These are phyloP conservation scores for Drosophila grimshawi DNA, from an alignment of 1,140 invertebrate genomes.

Conservation along the genomic window DNA sequence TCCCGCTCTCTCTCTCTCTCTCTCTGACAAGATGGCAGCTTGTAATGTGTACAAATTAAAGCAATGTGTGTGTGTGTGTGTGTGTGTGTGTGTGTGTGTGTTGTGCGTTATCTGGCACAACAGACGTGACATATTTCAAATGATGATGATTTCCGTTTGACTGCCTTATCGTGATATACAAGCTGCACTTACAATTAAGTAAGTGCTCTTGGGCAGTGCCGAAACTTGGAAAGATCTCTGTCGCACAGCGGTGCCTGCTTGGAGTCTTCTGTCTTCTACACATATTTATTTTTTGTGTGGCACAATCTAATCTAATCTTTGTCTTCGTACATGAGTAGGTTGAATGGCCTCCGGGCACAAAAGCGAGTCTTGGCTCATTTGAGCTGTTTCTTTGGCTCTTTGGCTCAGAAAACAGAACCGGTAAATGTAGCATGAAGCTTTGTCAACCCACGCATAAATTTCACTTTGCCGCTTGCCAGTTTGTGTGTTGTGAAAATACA, in stretches of 20 bases:
- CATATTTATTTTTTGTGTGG: constrained; percentile 29
- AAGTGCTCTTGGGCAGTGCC: constrained; percentile 51
- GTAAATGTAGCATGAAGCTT: constrained; percentile 57
- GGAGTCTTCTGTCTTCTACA: background rate
- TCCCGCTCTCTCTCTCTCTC: too few relatives aligned
- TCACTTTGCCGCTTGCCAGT: constrained; percentile 58
- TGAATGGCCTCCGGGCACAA: constrained; percentile 59
- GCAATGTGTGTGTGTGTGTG: background rate
- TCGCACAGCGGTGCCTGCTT: too few relatives aligned
- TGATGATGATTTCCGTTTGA: constrained; percentile 63
- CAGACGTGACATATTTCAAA: constrained; percentile 70
- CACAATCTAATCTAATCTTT: constrained; percentile 75
- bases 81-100: background rate
- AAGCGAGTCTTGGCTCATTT: constrained; percentile 28
- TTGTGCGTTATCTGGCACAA: constrained; percentile 60
- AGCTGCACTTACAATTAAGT: constrained; percentile 81
- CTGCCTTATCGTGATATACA: constrained; percentile 65
- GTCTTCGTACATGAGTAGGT: constrained; percentile 36
- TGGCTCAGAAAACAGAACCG: constrained; percentile 45
- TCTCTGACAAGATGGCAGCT: too few relatives aligned
- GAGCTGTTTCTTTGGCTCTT: constrained; percentile 21
- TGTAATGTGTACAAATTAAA: background rate
- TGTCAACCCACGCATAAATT: constrained; percentile 83
- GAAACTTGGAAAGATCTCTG: constrained; percentile 36
- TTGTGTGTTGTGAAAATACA: background rate